Evolutionary conservation across 2,113 vertebrate species (phyloP).

Genomic region (Tinamus guttatus): DNA sequence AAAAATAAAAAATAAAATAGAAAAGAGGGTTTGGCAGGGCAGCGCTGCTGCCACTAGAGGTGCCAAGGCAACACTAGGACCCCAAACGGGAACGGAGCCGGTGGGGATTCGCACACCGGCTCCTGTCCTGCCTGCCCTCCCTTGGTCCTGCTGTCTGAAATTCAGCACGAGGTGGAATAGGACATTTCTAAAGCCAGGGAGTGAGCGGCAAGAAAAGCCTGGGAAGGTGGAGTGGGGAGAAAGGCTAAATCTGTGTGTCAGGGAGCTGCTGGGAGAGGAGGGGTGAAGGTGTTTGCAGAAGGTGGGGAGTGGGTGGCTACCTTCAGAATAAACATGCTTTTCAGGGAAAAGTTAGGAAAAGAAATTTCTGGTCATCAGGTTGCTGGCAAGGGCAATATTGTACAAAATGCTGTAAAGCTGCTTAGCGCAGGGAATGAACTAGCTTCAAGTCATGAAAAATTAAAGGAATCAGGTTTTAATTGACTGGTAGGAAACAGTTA

Average conservation of each 20-base stretch:
- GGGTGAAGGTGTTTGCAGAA: neutral
- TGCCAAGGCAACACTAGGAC: neutral
- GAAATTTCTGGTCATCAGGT: rapidly evolving
- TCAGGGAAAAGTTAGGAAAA: neutral
- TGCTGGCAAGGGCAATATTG: neutral
- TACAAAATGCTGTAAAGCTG: neutral
- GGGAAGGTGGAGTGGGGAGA: neutral
- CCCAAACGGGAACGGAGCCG: neutral
- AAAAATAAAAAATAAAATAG: no score
- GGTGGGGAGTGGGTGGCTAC: neutral
- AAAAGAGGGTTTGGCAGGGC: neutral
- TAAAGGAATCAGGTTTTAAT: neutral
- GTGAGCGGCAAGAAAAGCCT: no score
- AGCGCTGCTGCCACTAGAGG: neutral
- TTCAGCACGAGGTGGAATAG: no score
- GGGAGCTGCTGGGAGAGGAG: neutral
- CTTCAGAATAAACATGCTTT: neutral
- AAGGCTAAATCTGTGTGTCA: rapidly evolving
- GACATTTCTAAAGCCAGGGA: no score
- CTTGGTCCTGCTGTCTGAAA: no score
- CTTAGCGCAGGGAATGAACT: neutral
- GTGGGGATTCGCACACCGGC: no score
- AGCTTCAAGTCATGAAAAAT: neutral
- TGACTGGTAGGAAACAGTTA: neutral
- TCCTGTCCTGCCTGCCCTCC: no score